Evolutionary conservation across 2,888 invertebrate species (phyloP), one percentile per base, ranked within the genome.

Genomic region (Melikaiella ostensackeni): DNA sequence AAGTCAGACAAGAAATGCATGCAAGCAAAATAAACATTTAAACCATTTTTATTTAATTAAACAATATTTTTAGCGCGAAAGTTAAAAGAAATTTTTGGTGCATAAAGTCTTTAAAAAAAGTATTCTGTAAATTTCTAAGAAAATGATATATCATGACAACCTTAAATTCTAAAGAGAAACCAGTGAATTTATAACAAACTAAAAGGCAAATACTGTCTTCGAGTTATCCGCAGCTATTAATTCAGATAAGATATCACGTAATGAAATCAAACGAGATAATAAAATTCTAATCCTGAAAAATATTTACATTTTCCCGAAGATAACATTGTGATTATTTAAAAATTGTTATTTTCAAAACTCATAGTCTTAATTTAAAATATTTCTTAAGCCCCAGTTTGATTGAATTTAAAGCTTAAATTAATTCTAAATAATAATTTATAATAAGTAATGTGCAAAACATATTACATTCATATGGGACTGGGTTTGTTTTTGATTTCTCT

Each of bases 401-500:
- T 42, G 16, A 42, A 42, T 42, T 42, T 42, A 16, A 5, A 6
- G 16, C 42, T 42, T 4, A 1, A 16, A 42, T 16, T 0, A 16
- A 42, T 42, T 16, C 42, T 42, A 16, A 42, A 16, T 42, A 42
- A 42, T 42, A 42, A 16, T 42, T 1, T 16, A 42, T 42, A 42
- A 16, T 42, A 16, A 42, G 16, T 5, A 42, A 5, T 42, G 16
- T 42, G 16, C 9, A 33, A 24, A 66, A 66, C 42, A 66, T 46
- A 55, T 27, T 9, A 38, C 24, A 66, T 66, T 66, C 46, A 66
- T 46, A 24, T 27, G 16, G 8, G 7, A 46, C 5, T 13, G 24
- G 11, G 50, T 27, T 70, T 70, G 66, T 42, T 70, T 70, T 50
- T 70, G 33, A 70, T 30, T 50, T 50, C 42, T 66, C 46, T 70